These are phyloP conservation scores for Agelastica alni DNA, from an alignment of 2,888 invertebrate genomes.

Conservation along the genomic window DNA sequence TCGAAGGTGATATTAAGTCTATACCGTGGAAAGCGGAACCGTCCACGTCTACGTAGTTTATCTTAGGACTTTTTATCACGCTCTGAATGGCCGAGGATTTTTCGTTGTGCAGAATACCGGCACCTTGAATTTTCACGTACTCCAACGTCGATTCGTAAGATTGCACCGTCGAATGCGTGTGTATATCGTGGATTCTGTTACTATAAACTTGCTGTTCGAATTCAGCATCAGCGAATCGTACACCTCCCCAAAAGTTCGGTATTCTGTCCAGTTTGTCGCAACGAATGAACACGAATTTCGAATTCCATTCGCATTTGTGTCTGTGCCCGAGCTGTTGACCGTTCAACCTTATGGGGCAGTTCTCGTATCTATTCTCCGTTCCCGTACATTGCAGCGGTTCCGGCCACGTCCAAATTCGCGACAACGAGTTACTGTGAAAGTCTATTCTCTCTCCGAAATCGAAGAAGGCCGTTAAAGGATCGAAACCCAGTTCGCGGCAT, in stretches of 20 bases:
- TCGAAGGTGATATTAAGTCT: slow-evolving; percentile 86
- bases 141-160: slow-evolving; percentile 78
- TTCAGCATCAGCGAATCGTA: slow-evolving; percentile 86
- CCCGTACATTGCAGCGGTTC: slow-evolving; percentile 87
- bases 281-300: slow-evolving; percentile 89
- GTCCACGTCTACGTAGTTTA: slow-evolving; percentile 80
- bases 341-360: slow-evolving; percentile 86
- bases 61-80: slow-evolving; percentile 82
- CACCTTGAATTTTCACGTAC: slow-evolving; percentile 83
- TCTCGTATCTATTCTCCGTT: slow-evolving; percentile 74
- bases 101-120: slow-evolving; percentile 94
- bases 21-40: slow-evolving; percentile 90
- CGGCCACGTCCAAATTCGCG: slow-evolving; percentile 92
- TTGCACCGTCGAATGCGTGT: slow-evolving; percentile 73
- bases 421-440: slow-evolving; percentile 84
- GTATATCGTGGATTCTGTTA: slow-evolving; percentile 78
- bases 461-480: slow-evolving; percentile 86
- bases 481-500: slow-evolving; percentile 89
- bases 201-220: slow-evolving; percentile 87
- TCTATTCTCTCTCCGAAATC: slow-evolving; percentile 84
- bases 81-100: slow-evolving; percentile 91
- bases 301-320: slow-evolving; percentile 87
- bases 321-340: slow-evolving; percentile 86
- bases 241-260: slow-evolving; percentile 87
- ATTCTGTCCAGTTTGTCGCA: slow-evolving; percentile 78